These are phyloP conservation scores for Oryzias sinensis DNA, from an alignment of 2,797 vertebrate genomes.

Conservation along the genomic window DNA sequence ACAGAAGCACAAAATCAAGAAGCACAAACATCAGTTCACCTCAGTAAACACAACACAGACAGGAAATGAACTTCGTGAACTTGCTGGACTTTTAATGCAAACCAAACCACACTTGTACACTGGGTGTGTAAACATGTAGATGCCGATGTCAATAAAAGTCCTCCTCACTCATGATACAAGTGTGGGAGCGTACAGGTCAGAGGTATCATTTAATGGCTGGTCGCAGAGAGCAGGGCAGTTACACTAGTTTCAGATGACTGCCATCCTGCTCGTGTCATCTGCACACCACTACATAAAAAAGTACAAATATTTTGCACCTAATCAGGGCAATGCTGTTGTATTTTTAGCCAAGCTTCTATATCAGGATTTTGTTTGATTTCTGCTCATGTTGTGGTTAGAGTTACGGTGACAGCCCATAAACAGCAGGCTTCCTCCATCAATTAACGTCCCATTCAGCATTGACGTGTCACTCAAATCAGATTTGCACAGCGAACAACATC, in stretches of 20 bases:
- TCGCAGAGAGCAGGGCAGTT: constrained; percentile 28
- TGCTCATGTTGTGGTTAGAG: constrained; percentile 39
- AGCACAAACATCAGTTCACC: no score
- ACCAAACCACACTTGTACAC: background rate
- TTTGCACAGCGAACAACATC: background rate
- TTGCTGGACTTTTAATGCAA: background rate
- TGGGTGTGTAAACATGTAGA: constrained; percentile 18
- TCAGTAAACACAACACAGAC: background rate
- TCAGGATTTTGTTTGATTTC: constrained; percentile 48
- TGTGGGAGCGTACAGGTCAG: constrained; percentile 42
- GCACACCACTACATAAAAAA: constrained; percentile 49
- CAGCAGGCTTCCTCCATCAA: constrained; percentile 4
- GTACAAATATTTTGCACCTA: constrained; percentile 8
- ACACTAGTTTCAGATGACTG: constrained; percentile 42
- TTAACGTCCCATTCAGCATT: constrained; percentile 6
- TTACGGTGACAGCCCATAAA: constrained; percentile 25
- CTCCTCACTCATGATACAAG: constrained; percentile 3
- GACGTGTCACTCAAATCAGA: constrained; percentile 1
- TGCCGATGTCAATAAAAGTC: constrained; percentile 11
- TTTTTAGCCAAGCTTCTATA: constrained; percentile 44
- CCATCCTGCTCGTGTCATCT: constrained; percentile 43
- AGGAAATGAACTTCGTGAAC: background rate
- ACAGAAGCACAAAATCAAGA: constrained; percentile 37
- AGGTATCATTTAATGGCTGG: constrained; percentile 56
- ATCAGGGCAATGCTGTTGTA: constrained; percentile 42